A percentile compares a stretch with the other conserved stretches of the same genome.
These are phyloP conservation scores for Thermophis baileyi DNA, from an alignment of 2,113 vertebrate genomes.

Conservation along the genomic window DNA sequence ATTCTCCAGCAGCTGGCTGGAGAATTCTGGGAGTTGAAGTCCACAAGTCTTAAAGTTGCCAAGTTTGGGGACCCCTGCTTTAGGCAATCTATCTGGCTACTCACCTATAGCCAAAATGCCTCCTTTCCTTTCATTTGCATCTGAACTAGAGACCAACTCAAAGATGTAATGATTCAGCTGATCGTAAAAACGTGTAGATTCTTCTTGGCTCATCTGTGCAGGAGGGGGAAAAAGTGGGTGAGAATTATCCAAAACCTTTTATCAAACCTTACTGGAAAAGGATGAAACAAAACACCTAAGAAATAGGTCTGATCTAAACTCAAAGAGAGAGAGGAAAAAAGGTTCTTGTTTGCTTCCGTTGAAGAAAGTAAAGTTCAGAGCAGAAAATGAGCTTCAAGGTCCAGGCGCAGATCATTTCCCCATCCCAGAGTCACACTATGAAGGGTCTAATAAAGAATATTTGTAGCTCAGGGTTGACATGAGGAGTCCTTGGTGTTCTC, in stretches of 20 bases:
- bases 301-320: background rate
- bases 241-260: background rate
- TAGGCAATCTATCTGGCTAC: slow-evolving; percentile 8
- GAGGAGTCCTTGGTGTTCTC: too few relatives aligned
- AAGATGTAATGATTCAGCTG: slow-evolving; percentile 98
- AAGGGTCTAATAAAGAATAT: too few relatives aligned
- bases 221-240: background rate
- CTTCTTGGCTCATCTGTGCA: slow-evolving; percentile 92
- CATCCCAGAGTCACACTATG: accelerated
- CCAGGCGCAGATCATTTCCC: background rate
- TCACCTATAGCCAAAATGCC: slow-evolving; percentile 97
- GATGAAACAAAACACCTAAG: background rate
- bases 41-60: too few relatives aligned
- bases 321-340: background rate
- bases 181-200: slow-evolving; percentile 96
- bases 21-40: too few relatives aligned
- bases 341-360: background rate
- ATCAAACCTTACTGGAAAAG: background rate
- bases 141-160: slow-evolving; percentile 97
- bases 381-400: too few relatives aligned
- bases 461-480: too few relatives aligned
- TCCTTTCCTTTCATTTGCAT: slow-evolving; percentile 97
- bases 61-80: too few relatives aligned
- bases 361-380: background rate
- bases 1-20: too few relatives aligned